A percentile compares a stretch with the other conserved stretches of the same genome.
phyloP scores from a whole-genome alignment of 2,797 vertebrate species.

The Anguilla marmorata region DNA sequence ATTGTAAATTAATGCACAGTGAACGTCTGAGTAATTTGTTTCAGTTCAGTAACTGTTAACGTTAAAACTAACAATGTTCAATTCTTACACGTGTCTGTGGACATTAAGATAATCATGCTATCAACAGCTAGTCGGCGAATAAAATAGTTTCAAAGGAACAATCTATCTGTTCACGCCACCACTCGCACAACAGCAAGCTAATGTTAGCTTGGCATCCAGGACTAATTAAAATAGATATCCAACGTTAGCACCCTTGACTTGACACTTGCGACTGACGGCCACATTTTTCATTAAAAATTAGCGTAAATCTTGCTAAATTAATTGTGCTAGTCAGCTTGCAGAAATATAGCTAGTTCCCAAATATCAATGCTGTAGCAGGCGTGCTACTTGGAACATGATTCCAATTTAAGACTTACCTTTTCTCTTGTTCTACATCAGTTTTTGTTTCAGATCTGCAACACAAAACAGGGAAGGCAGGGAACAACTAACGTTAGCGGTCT shows the following conservation, averaged over 20 bases:
- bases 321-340: constrained; percentile 24
- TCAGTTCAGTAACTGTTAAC: neutral
- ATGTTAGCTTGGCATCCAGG: constrained; percentile 34
- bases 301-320: constrained; percentile 19
- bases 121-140: neutral
- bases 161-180: neutral
- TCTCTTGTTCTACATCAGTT: constrained; percentile 85
- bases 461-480: constrained; percentile 72
- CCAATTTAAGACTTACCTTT: constrained; percentile 78
- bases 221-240: neutral
- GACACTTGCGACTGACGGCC: constrained; percentile 14
- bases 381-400: constrained; percentile 38
- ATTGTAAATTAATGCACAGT: neutral
- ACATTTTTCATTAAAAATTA: constrained; percentile 21
- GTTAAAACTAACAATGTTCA: neutral
- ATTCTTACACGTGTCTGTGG: neutral
- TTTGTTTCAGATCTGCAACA: constrained; percentile 76
- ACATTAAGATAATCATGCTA: neutral
- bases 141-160: neutral
- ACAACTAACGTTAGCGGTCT: constrained; percentile 74
- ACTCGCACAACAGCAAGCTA: neutral
- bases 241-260: neutral
- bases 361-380: constrained; percentile 42
- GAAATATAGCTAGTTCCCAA: constrained; percentile 11
- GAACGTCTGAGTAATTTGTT: neutral